A percentile compares a stretch with the other conserved stretches of the same genome.
Evolutionary conservation across 2,797 vertebrate species (phyloP).

Genomic region (Dermochelys coriacea): DNA sequence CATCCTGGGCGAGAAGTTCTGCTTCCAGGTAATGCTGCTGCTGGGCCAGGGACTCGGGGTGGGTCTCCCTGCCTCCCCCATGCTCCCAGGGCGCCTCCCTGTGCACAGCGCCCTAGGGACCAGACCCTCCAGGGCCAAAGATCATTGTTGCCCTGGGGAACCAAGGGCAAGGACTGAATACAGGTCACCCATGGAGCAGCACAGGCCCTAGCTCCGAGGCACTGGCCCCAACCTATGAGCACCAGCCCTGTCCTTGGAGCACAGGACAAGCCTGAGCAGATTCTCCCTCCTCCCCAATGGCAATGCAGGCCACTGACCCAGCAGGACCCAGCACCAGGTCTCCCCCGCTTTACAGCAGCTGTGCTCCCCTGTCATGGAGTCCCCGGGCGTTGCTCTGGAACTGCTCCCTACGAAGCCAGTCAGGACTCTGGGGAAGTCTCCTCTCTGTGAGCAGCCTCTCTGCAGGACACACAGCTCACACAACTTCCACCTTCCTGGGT

Average conservation of each 20-base stretch:
- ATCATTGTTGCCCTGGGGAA: background rate
- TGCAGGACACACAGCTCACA: too few relatives aligned
- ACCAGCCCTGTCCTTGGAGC: too few relatives aligned
- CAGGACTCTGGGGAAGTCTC: too few relatives aligned
- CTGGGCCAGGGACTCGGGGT: background rate
- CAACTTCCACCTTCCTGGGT: too few relatives aligned
- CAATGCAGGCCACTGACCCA: background rate
- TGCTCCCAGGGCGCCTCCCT: background rate
- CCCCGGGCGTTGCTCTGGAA: too few relatives aligned
- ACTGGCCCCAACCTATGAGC: background rate
- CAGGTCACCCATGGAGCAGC: too few relatives aligned
- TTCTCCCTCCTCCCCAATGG: too few relatives aligned
- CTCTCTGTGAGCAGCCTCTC: too few relatives aligned
- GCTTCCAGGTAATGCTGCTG: slow-evolving; percentile 88
- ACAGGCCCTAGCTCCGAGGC: background rate
- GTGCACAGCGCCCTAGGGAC: background rate
- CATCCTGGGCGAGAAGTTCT: slow-evolving; percentile 91
- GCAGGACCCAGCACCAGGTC: background rate
- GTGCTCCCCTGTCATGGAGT: too few relatives aligned
- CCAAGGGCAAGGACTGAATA: background rate
- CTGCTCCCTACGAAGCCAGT: too few relatives aligned
- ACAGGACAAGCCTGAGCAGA: too few relatives aligned
- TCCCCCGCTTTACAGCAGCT: background rate
- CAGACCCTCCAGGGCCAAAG: background rate
- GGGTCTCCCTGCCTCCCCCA: background rate